Base-by-base conservation (phyloP, 2,797 vertebrate species). In the Apodemus agrarius region DNA sequence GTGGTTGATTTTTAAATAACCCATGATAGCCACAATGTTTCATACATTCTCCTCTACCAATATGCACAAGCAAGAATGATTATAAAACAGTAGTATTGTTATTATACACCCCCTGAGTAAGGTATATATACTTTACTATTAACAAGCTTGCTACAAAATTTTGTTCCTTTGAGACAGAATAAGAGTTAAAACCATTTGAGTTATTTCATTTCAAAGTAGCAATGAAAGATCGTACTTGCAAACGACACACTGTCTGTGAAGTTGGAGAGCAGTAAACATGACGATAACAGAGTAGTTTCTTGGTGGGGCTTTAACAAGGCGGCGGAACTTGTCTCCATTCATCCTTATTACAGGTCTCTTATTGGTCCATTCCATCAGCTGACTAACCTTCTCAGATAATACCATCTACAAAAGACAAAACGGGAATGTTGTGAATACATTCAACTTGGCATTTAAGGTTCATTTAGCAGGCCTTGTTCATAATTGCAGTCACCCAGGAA, bases 191-290 rank as follows among this genome's bases (percentile, higher is more conserved):
- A 67, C 52, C 37, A 94, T 85, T 78, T 16, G 22, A 85, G 74
- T 81, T 95, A 85, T 65, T 96, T 67, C 87, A 97, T 95, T 97
- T 88, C 90, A 93, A 95, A 96, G 40, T 88, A 29, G 80, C 97
- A 40, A 72, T 72, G 34, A 97, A 97, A 98, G 95, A 59, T 90
- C 99, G 97, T 98, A 99, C 99, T 98, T 99, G 99, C 99, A 99
- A 81, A 99, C 99, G 0, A 98, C 99, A 98, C 99, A 99, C 84
- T 99, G 99, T 92, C 99, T 99, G 97, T 99, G 99, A 37, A 99
- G 98, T 98, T 99, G 99, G 76, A 99, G 99, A 0, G 99, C 99
- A 9, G 99, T 99, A 97, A 99, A 99, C 99, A 99, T 99, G 98
- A 99, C 99, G 83, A 99, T 97, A 97, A 99, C 99, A 0, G 99